Percentiles rank a stretch among this genome's conserved stretches.
Evolutionary conservation across 2,113 vertebrate species (phyloP).

Genomic region (Carlito syrichta): DNA sequence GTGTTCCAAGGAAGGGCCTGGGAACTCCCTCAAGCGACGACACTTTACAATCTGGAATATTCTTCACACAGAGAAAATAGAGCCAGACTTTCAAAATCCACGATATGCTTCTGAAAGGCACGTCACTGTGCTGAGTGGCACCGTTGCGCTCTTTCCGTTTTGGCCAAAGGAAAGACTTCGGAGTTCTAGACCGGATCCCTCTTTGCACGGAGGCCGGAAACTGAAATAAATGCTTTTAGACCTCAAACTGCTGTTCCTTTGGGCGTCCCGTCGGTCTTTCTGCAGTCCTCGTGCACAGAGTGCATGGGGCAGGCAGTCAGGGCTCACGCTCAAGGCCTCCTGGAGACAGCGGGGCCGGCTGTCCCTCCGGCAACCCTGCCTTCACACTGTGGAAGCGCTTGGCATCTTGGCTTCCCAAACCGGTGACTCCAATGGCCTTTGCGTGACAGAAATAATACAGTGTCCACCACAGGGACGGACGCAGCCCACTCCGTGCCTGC

Average conservation of each 20-base stretch:
- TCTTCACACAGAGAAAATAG: slow-evolving; percentile 41
- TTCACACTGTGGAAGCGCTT: neutral
- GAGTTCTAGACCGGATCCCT: slow-evolving; percentile 19
- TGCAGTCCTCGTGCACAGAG: neutral
- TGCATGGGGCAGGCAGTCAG: neutral
- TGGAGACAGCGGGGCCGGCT: neutral
- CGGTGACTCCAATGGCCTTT: slow-evolving; percentile 49
- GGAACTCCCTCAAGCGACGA: neutral
- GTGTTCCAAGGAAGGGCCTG: neutral
- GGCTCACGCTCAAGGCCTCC: neutral
- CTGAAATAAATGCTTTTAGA: neutral
- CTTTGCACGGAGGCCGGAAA: neutral
- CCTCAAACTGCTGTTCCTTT: neutral
- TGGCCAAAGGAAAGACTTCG: neutral
- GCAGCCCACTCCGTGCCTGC: slow-evolving; percentile 56
- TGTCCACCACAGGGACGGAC: slow-evolving; percentile 28
- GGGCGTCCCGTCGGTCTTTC: neutral
- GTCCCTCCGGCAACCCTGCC: neutral
- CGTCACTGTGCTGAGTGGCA: slow-evolving; percentile 23
- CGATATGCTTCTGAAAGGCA: neutral
- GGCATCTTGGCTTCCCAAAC: slow-evolving; percentile 52
- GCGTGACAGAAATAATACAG: slow-evolving; percentile 59
- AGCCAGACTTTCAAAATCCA: slow-evolving; percentile 34
- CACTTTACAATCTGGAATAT: neutral
- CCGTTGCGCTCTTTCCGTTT: neutral